phyloP scores from a whole-genome alignment of 2,797 vertebrate genomes.

The Helicolenus hilgendorfi region DNA sequence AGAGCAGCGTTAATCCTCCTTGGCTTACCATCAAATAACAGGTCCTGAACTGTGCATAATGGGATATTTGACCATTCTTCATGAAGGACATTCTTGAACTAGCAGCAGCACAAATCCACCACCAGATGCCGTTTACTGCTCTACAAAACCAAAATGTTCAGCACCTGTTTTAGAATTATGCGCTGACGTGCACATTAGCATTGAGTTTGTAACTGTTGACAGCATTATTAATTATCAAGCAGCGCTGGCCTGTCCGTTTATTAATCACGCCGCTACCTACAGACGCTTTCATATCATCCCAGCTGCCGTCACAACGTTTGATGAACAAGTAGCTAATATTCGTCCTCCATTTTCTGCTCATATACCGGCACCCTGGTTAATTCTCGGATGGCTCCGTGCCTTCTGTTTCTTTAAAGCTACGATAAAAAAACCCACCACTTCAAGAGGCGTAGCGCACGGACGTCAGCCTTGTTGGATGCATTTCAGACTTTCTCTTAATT shows the following conservation, averaged over 20 bases:
- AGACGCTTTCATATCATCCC: conserved; percentile 25
- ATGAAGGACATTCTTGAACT: conserved; percentile 34
- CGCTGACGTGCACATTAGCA: conserved; percentile 20
- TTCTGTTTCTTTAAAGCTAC: neutral
- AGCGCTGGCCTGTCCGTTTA: conserved; percentile 32
- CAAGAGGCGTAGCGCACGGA: neutral
- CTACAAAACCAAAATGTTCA: conserved; percentile 34
- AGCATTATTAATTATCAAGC: conserved; percentile 39
- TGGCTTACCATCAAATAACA: conserved; percentile 57
- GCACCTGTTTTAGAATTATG: conserved; percentile 26
- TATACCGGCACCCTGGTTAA: neutral
- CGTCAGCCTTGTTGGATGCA: neutral
- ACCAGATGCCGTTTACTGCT: neutral
- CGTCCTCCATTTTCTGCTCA: conserved; percentile 15
- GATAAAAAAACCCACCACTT: neutral
- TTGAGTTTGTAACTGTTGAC: conserved; percentile 15
- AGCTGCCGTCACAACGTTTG: conserved; percentile 28
- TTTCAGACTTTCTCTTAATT: neutral
- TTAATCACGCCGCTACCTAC: conserved; percentile 41
- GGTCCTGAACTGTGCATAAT: conserved; percentile 63
- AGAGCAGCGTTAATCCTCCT: conserved; percentile 55
- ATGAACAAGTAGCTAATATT: conserved; percentile 30
- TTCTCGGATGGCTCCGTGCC: neutral
- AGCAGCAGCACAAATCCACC: conserved; percentile 10
- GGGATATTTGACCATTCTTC: conserved; percentile 66